Evolutionary conservation across 2,113 vertebrate genomes (phyloP).

Genomic region (Muscicapa adusta): DNA sequence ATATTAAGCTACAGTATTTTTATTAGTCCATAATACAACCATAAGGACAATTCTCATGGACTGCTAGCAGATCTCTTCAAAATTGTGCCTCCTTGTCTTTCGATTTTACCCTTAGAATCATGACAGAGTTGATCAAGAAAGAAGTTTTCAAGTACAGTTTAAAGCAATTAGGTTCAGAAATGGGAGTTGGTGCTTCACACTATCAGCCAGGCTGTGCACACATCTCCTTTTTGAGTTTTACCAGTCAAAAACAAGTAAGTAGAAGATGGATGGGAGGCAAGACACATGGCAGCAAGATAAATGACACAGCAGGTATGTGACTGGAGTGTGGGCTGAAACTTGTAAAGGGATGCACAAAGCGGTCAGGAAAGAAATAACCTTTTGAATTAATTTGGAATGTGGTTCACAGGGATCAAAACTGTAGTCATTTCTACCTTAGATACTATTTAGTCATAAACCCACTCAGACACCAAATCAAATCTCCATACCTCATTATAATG

Average conservation of each 20-base stretch:
- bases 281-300: background rate
- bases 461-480: background rate
- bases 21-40: background rate
- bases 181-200: background rate
- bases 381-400: background rate
- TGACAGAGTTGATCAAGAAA: background rate
- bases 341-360: background rate
- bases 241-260: background rate
- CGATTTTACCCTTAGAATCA: background rate
- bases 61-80: background rate
- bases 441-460: background rate
- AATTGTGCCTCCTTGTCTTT: background rate
- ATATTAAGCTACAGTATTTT: background rate
- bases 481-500: conserved; percentile 64
- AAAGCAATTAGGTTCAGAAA: background rate
- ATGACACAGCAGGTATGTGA: background rate
- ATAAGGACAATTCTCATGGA: background rate
- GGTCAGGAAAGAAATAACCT: background rate
- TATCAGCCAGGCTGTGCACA: background rate
- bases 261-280: background rate
- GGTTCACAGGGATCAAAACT: background rate
- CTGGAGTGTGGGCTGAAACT: background rate
- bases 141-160: rapidly evolving
- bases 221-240: background rate
- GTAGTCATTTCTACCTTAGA: background rate